These are phyloP conservation scores for Catharus fuscescens DNA, from an alignment of 2,113 vertebrate species.

Conservation along the genomic window DNA sequence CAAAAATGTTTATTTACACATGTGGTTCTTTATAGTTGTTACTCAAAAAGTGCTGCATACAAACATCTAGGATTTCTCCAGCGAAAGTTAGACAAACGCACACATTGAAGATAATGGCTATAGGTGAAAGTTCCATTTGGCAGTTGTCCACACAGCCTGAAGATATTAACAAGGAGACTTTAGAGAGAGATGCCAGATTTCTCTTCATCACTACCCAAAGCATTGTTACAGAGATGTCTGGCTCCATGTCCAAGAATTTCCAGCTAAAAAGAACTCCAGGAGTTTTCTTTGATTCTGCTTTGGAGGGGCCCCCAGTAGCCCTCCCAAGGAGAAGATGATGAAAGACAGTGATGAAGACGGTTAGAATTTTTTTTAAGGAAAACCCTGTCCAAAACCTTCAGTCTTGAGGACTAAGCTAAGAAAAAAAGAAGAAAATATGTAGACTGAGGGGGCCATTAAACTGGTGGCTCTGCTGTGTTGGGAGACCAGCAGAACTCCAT, in stretches of 20 bases:
- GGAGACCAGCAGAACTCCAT: not conserved
- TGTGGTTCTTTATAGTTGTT: slow-evolving; percentile 25
- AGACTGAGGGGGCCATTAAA: not conserved
- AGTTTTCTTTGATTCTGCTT: slow-evolving; percentile 62
- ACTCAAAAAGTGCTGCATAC: not conserved
- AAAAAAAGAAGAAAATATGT: slow-evolving; percentile 8
- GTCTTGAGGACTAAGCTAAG: slow-evolving; percentile 21
- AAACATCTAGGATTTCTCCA: slow-evolving; percentile 45
- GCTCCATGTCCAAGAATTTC: slow-evolving; percentile 63
- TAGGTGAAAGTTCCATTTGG: slow-evolving; percentile 65
- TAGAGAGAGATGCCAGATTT: slow-evolving; percentile 45
- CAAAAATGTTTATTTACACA: slow-evolving; percentile 64
- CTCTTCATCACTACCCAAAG: slow-evolving; percentile 18
- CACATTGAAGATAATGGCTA: slow-evolving; percentile 18
- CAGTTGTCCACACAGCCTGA: slow-evolving; percentile 61
- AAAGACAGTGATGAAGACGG: slow-evolving; percentile 51
- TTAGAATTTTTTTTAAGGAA: slow-evolving; percentile 12
- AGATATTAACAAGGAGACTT: slow-evolving; percentile 46
- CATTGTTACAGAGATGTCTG: slow-evolving; percentile 40
- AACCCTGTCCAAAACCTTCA: not conserved
- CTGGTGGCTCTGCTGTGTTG: not conserved
- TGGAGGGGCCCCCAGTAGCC: slow-evolving; percentile 41
- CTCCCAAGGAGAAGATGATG: slow-evolving; percentile 51
- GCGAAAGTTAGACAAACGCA: slow-evolving; percentile 1
- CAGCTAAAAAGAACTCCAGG: slow-evolving; percentile 58